These are phyloP conservation scores for Scaptomyza cyrtandrae DNA, from an alignment of 2,888 invertebrate genomes.

Conservation along the genomic window DNA sequence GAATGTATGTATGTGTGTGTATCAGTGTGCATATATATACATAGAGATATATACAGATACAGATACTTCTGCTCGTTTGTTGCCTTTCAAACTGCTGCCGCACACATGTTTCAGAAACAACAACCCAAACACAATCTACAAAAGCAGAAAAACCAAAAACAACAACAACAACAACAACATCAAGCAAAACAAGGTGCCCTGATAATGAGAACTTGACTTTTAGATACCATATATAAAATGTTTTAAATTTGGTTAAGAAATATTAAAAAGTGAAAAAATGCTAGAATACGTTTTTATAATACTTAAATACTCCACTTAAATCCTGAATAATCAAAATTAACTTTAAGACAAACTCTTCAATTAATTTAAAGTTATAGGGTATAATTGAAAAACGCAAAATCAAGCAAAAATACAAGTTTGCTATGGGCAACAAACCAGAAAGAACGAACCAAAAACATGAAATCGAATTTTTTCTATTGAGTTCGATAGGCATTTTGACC, in stretches of 20 bases:
- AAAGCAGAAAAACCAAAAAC: slow-evolving; percentile 29
- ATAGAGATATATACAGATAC: slow-evolving; percentile 46
- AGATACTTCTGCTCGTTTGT: slow-evolving; percentile 50
- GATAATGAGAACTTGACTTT: not conserved
- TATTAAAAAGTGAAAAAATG: too few relatives aligned
- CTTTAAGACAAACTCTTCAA: too few relatives aligned
- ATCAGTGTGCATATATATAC: slow-evolving; percentile 10
- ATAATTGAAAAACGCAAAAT: slow-evolving; percentile 32
- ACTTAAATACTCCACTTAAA: not conserved
- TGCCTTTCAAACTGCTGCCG: slow-evolving; percentile 71
- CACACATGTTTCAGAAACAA: slow-evolving; percentile 73
- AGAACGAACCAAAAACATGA: slow-evolving; percentile 25
- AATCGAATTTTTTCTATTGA: slow-evolving; percentile 55
- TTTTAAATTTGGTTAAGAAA: not conserved
- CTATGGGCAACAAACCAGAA: slow-evolving; percentile 29
- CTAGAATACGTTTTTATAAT: not conserved
- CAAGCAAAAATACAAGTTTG: slow-evolving; percentile 54
- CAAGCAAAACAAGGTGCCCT: slow-evolving; percentile 11
- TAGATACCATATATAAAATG: slow-evolving; percentile 24
- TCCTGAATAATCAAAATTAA: not conserved
- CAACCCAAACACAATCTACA: slow-evolving; percentile 57
- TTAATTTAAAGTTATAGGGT: slow-evolving; percentile 17
- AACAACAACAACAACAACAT: slow-evolving; percentile 1
- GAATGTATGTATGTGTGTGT: slow-evolving; percentile 27
- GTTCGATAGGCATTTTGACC: slow-evolving; percentile 55